Percentiles rank a stretch among this genome's conserved stretches.
These are phyloP conservation scores for Goniozus legneri DNA, from an alignment of 1,140 invertebrate genomes.

Conservation along the genomic window DNA sequence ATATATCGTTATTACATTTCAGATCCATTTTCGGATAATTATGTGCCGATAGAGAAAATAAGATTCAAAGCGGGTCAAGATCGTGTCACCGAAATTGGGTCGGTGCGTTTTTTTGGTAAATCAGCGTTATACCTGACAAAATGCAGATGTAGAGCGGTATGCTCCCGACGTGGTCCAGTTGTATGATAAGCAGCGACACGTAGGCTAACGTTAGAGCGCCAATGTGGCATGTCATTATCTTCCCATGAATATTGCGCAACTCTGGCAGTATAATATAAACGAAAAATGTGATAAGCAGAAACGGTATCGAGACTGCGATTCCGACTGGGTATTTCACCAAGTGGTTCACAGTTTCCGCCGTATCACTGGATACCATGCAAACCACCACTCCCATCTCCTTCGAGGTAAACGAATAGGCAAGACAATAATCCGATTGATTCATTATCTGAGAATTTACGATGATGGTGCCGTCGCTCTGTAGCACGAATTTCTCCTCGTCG, in stretches of 20 bases:
- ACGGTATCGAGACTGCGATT: constrained; percentile 63
- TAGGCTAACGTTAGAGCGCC: constrained; percentile 58
- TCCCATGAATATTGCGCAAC: constrained; percentile 63
- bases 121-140: constrained; percentile 15
- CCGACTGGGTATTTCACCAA: constrained; percentile 30
- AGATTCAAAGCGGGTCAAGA: too few species aligned
- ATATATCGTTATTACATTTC: too few species aligned
- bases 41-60: too few species aligned
- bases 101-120: too few species aligned
- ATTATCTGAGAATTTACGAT: background rate
- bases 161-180: constrained; percentile 40
- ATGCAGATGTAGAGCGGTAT: constrained; percentile 8
- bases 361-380: background rate
- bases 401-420: constrained; percentile 10
- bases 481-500: constrained; percentile 15
- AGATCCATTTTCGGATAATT: too few species aligned
- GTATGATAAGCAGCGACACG: constrained; percentile 54
- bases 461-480: constrained; percentile 13
- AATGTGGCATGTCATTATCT: constrained; percentile 64
- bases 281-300: constrained; percentile 62
- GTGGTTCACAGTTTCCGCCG: background rate
- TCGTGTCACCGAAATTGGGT: too few species aligned
- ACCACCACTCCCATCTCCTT: background rate
- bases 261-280: constrained; percentile 65
- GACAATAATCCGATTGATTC: constrained; percentile 17